Evolutionary conservation across 2,113 vertebrate species (phyloP).

Genomic region (Antennarius striatus): DNA sequence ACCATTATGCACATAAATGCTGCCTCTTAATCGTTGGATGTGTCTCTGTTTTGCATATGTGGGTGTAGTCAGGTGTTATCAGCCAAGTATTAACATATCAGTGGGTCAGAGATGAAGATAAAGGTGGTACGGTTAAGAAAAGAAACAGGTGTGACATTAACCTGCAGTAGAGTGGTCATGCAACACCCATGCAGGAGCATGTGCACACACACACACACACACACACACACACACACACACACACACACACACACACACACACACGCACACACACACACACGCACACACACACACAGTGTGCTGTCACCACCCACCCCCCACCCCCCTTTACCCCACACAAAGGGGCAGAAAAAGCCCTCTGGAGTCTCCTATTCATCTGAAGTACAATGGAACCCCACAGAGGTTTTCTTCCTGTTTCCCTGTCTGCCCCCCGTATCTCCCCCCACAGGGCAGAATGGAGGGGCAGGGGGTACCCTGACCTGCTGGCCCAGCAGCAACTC

Average conservation of each 20-base stretch:
- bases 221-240: slow-evolving; percentile 8
- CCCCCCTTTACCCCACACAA: slow-evolving; percentile 75
- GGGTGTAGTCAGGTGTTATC: slow-evolving; percentile 37
- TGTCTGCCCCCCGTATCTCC: slow-evolving; percentile 77
- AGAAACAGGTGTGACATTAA: slow-evolving; percentile 38
- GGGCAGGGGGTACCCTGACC: slow-evolving; percentile 65
- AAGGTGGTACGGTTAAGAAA: slow-evolving; percentile 6
- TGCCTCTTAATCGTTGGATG: slow-evolving; percentile 53
- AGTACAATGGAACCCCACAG: slow-evolving; percentile 83
- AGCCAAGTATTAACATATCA: slow-evolving; percentile 38
- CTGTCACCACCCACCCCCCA: slow-evolving; percentile 19
- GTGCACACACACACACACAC: no score
- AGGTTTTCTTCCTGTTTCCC: slow-evolving; percentile 81
- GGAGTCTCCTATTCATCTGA: slow-evolving; percentile 78
- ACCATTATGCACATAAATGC: slow-evolving; percentile 45
- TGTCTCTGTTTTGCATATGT: slow-evolving; percentile 40
- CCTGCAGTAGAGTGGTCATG: neutral
- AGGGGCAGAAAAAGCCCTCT: slow-evolving; percentile 74
- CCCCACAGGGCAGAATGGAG: slow-evolving; percentile 67
- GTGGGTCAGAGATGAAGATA: slow-evolving; percentile 5
- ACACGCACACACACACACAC: no score
- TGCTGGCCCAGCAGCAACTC: slow-evolving; percentile 60
- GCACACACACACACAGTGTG: slow-evolving; percentile 4
- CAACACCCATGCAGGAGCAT: no score
- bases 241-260: slow-evolving; percentile 32